Base-by-base conservation (phyloP, 1,140 invertebrate genomes). In the Drosophila pallidifrons region DNA sequence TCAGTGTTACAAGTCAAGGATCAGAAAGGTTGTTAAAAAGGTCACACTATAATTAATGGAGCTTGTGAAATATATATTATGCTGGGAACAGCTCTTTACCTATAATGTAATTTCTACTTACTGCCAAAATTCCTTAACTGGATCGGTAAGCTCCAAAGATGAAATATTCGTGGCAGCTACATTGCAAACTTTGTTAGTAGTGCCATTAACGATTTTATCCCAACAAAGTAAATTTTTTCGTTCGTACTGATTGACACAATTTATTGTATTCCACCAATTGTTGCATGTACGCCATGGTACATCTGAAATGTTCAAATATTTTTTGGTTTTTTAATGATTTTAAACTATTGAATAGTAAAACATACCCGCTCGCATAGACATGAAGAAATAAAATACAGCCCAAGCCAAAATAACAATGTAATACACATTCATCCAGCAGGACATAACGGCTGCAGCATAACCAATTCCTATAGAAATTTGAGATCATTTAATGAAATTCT, bases 391-490 rank as follows among this genome's bases (percentile, higher is more conserved):
- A 93, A 98, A 99, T 73, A 99, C 96, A 0, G 98, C 98, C 99
- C 99, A 99, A 1, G 98, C 97, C 61, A 99, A 94, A 68, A 99
- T 98, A 2, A 99, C 98, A 83, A 99, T 99, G 94, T 99, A 99
- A 93, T 99, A 99, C 25, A 98, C 96, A 92, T 99, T 99, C 94
- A 99, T 97, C 99, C 99, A 99, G 88, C 98, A 99, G 0, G 99
- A 98, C 97, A 99, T 99, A 3, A 99, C 98, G 1, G 98, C 98
- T 0, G 99, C 98, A 2, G 98, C 99, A 93, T 99, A 99, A 5
- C 99, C 99, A 76, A 99, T 99, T 81, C 99, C 99, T 96, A 99
- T 99, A 92, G 99, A 99, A 61, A 99, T 46, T 59, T 45, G 43
- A 20, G 7, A 46, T 32, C 2, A 20, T 3, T 20, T 3, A 20